Evolutionary conservation across 2,888 invertebrate species (phyloP), one percentile per base, ranked within the genome.

Genomic region (Frankliniella fusca): DNA sequence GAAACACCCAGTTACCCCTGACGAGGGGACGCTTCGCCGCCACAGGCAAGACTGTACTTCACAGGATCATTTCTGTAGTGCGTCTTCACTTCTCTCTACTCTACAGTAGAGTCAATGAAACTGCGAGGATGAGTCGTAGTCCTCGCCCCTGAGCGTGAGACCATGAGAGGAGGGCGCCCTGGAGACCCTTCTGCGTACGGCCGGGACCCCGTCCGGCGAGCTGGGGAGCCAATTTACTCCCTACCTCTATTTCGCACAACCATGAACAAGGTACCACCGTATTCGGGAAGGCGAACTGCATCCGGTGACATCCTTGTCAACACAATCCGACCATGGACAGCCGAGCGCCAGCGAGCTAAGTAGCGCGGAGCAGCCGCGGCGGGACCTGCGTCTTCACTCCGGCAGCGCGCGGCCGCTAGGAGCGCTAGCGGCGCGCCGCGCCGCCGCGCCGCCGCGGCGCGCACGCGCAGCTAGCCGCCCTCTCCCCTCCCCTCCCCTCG

Each of bases 141-240:
- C n/a, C n/a, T n/a, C n/a, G n/a, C n/a, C n/a, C n/a, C n/a, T n/a
- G n/a, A n/a, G n/a, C n/a, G n/a, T n/a, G n/a, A n/a, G n/a, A n/a
- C 65, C 65, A 65, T 65, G 65, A 65, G 65, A 65, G 65, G 7
- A 65, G 65, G 65, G 65, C 65, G 65, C 65, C 65, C 65, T 65
- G 65, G 65, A 65, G 65, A 18, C 65, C 11, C 11, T 18, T 11
- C 65, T 65, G 7, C 65, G 7, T 18, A 18, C 65, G 65, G 15
- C 65, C 65, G 20, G 20, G 15, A 9, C 50, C 50, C 50, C 50
- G 50, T 15, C 50, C 50, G 50, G 50, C 50, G 10, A 20, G 7
- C 65, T 65, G 15, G 11, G 15, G 20, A 20, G 7, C 65, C 11
- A 10, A 7, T 65, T 20, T 20, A 7, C 65, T 65, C 65, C 15